Conservation (phyloP, 2,888 invertebrate genomes). For the Mechanitis mazaeus region DNA sequence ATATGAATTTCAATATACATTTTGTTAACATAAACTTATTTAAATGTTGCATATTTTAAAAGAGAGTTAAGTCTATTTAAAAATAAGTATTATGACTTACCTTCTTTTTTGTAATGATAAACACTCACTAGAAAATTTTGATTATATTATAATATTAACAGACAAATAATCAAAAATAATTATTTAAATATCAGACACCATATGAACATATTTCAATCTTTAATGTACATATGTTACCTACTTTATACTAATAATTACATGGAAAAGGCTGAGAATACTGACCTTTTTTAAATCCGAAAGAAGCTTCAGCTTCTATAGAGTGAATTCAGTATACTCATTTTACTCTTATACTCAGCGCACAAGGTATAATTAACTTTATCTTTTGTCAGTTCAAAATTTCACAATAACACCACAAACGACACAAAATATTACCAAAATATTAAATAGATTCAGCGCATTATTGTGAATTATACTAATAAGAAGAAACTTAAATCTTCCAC, state of each 20-base stretch:
- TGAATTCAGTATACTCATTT: not conserved
- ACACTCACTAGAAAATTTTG: conserved; percentile 16
- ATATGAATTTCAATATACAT: not conserved
- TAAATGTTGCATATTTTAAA: not conserved
- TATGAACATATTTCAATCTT: too few relatives aligned
- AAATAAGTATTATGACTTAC: conserved; percentile 27
- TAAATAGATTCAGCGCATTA: not conserved
- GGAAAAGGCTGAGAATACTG: not conserved
- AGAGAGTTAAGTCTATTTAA: conserved; percentile 11
- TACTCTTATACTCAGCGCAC: too few relatives aligned
- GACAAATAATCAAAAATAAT: not conserved
- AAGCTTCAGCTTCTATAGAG: not conserved
- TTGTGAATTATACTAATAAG: not conserved
- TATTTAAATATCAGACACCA: too few relatives aligned
- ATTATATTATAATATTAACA: conserved; percentile 1
- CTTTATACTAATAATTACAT: not conserved
- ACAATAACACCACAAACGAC: not conserved
- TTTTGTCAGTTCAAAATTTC: not conserved
- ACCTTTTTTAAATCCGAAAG: not conserved
- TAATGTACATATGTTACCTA: not conserved
- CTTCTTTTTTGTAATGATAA: conserved; percentile 4
- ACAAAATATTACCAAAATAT: not conserved
- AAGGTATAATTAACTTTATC: not conserved
- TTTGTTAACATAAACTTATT: not conserved
- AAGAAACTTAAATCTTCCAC: too few relatives aligned